Conservation (phyloP, 2,888 invertebrate genomes). For the Tubiluchus corallicola region DNA sequence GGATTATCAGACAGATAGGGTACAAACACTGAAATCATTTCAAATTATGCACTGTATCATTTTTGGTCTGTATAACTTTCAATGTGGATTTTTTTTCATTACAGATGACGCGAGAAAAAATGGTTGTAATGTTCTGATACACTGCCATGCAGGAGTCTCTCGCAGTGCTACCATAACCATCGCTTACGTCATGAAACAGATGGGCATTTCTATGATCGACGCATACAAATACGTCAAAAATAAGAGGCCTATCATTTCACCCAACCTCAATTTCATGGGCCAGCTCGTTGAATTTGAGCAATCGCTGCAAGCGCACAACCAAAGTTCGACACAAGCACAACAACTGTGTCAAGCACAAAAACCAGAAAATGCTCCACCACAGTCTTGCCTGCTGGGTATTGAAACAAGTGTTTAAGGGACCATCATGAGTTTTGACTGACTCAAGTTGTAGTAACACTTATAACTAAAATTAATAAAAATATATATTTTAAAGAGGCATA, state of each 20-base stretch:
- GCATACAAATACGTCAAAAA: slow-evolving; percentile 70
- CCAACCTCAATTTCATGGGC: slow-evolving; percentile 82
- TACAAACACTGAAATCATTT: too few species aligned
- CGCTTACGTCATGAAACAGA: slow-evolving; percentile 76
- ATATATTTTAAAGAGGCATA: too few species aligned
- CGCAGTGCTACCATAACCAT: slow-evolving; percentile 85
- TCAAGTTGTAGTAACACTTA: too few species aligned
- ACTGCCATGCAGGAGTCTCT: slow-evolving; percentile 88
- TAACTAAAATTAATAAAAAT: too few species aligned
- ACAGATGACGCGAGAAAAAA: slow-evolving; percentile 50
- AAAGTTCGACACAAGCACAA: background rate
- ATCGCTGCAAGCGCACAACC: slow-evolving; percentile 35
- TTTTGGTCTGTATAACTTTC: too few species aligned
- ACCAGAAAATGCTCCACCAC: background rate
- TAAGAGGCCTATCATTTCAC: slow-evolving; percentile 72
- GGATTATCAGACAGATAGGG: too few species aligned
- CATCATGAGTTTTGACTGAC: too few species aligned
- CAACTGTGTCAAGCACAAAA: too few species aligned
- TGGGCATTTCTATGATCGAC: slow-evolving; percentile 55
- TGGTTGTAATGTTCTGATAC: slow-evolving; percentile 58
- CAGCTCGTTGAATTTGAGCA: slow-evolving; percentile 69
- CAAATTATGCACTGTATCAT: too few species aligned
- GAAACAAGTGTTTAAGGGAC: slow-evolving; percentile 1
- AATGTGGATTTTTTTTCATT: slow-evolving; percentile 27
- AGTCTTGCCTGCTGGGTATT: background rate